These are phyloP conservation scores for Heliconius nattereri DNA, from an alignment of 1,140 invertebrate genomes.

Conservation along the genomic window DNA sequence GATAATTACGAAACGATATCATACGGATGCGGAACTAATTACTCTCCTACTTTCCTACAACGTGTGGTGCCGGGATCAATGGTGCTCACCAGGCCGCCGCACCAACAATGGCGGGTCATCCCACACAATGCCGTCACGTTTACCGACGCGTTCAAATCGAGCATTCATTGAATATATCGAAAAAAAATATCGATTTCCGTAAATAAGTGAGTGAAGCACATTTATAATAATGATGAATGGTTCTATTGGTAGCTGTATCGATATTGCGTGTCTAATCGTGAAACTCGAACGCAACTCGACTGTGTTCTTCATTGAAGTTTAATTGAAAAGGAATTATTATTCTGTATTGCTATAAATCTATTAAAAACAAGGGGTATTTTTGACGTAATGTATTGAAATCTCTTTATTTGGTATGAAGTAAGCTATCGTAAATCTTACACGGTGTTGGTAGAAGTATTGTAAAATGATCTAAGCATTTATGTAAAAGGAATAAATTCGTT, in stretches of 20 bases:
- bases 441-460: constrained; percentile 23
- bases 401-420: constrained; percentile 33
- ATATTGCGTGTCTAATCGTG: constrained; percentile 75
- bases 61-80: constrained; percentile 48
- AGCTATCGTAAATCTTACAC: constrained; percentile 54
- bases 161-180: constrained; percentile 73
- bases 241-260: constrained; percentile 67
- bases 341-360: constrained; percentile 72
- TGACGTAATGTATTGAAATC: constrained; percentile 30
- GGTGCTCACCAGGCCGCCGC: constrained; percentile 57
- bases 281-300: constrained; percentile 61
- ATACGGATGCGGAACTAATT: constrained; percentile 71
- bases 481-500: background rate
- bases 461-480: background rate
- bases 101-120: constrained; percentile 70
- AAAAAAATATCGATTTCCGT: constrained; percentile 82
- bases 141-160: constrained; percentile 72
- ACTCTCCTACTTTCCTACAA: constrained; percentile 54
- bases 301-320: constrained; percentile 66
- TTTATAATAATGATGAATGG: constrained; percentile 82
- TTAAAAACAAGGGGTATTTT: constrained; percentile 69
- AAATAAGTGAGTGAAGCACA: constrained; percentile 80
- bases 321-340: constrained; percentile 78
- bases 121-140: constrained; percentile 74
- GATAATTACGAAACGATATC: constrained; percentile 76